These are phyloP conservation scores for Lydus trimaculatus DNA, from an alignment of 2,888 invertebrate genomes.

Conservation along the genomic window DNA sequence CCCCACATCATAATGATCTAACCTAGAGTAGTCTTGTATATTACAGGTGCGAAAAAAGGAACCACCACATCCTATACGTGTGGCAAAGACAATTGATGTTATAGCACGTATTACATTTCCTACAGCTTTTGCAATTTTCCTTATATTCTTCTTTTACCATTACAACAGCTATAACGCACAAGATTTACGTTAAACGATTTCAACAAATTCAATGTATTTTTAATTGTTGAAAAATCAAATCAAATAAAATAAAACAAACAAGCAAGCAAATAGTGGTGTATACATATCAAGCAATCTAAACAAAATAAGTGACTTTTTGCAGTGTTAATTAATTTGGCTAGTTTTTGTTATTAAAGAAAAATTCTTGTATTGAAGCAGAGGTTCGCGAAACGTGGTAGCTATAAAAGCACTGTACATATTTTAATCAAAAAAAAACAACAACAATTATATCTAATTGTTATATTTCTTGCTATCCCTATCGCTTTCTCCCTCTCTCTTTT, in stretches of 20 bases:
- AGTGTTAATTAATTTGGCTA: too few species aligned
- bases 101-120: constrained; percentile 94
- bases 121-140: constrained; percentile 90
- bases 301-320: constrained; percentile 10
- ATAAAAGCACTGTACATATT: constrained; percentile 57
- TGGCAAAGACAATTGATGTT: constrained; percentile 94
- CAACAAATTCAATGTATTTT: not conserved
- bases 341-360: constrained; percentile 12
- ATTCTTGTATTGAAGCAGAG: constrained; percentile 40
- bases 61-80: constrained; percentile 90
- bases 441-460: not conserved
- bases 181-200: constrained; percentile 11
- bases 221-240: too few species aligned
- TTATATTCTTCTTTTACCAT: constrained; percentile 95
- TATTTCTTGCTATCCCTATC: not conserved
- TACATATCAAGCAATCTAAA: constrained; percentile 35
- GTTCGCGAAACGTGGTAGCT: constrained; percentile 60
- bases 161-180: constrained; percentile 78
- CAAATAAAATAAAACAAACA: not conserved
- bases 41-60: constrained; percentile 91
- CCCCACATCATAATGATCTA: constrained; percentile 46
- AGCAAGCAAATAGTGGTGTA: constrained; percentile 19
- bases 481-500: constrained; percentile 27
- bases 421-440: not conserved
- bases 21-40: constrained; percentile 73